Base-by-base conservation (phyloP, 2,113 vertebrate species). In the Malaclemys terrapin region DNA sequence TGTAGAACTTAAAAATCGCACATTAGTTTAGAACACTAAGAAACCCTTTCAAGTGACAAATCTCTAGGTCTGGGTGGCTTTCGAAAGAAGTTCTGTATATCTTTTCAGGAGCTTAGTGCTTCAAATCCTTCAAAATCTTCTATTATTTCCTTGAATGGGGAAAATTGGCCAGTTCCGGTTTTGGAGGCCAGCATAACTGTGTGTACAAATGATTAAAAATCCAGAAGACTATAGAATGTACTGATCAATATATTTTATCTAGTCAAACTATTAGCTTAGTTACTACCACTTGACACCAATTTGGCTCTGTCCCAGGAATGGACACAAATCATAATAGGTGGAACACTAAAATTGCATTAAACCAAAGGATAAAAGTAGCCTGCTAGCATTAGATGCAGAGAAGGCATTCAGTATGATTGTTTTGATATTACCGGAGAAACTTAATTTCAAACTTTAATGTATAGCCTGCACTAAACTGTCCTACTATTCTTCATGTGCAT, bases 1-100 rank as follows among this genome's bases (percentile, higher is more conserved):
- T 35, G 84, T 35, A 89, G 62, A 65, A 65, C 31, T 65, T 65
- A 65, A 29, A 53, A 25, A 56, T 56, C 9, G 5, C 31, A 65
- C 25, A 31, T 62, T 62, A 62, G 31, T 57, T 8, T 65, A 8
- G 56, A 91, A 22, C 42, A 10, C 5, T 80, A 7, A 88, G 59
- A 56, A 72, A 72, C 10, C 8, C 1, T 85, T 29, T 85, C 31
- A n/a, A 1, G 2, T 2, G 2, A 6, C 0, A 0, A 12, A 3
- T 22, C 6, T 87, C 31, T 16, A 35, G 22, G 13, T 88, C 45
- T 16, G 22, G 56, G 20, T 17, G 82, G 27, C 6, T 72, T 93
- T 88, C 69, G 27, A 82, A 8, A 80, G 91, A 47, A 69, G 3
- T 3, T 90, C 9, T 81, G 38, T 52, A 3, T 83, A 11, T 82